phyloP scores from a whole-genome alignment of 1,140 invertebrate genomes.

The Microplitis demolitor region DNA sequence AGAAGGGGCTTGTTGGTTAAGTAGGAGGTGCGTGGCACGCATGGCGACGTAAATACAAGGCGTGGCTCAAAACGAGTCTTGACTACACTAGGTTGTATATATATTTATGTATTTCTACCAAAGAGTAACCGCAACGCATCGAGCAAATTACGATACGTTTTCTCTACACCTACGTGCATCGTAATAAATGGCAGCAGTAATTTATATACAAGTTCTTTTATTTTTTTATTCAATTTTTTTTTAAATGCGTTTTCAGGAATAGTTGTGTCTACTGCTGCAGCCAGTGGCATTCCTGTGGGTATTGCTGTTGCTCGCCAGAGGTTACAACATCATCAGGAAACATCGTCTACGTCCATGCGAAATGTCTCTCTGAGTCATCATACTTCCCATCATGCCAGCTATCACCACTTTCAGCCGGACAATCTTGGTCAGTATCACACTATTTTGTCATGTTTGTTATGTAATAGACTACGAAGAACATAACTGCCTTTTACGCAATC shows the following conservation, averaged over 20 bases:
- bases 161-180: conserved; percentile 3
- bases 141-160: conserved; percentile 20
- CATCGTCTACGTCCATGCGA: conserved; percentile 59
- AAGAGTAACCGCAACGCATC: conserved; percentile 18
- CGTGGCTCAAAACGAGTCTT: conserved; percentile 51
- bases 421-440: conserved; percentile 47
- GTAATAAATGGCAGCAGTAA: conserved; percentile 1
- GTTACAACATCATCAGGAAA: conserved; percentile 67
- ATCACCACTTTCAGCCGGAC: conserved; percentile 58
- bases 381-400: conserved; percentile 54
- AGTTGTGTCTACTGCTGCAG: conserved; percentile 51
- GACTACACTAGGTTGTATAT: conserved; percentile 27
- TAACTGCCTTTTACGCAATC: no score
- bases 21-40: conserved; percentile 59
- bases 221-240: neutral
- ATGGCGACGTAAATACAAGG: conserved; percentile 58
- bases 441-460: neutral
- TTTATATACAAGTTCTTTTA: neutral
- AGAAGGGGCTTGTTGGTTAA: conserved; percentile 41
- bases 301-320: conserved; percentile 85
- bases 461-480: no score
- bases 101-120: conserved; percentile 16
- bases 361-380: conserved; percentile 58
- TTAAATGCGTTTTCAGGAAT: conserved; percentile 44
- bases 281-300: conserved; percentile 78